These are phyloP conservation scores for Cyclargus thomasi DNA, from an alignment of 1,140 invertebrate genomes.

Conservation along the genomic window DNA sequence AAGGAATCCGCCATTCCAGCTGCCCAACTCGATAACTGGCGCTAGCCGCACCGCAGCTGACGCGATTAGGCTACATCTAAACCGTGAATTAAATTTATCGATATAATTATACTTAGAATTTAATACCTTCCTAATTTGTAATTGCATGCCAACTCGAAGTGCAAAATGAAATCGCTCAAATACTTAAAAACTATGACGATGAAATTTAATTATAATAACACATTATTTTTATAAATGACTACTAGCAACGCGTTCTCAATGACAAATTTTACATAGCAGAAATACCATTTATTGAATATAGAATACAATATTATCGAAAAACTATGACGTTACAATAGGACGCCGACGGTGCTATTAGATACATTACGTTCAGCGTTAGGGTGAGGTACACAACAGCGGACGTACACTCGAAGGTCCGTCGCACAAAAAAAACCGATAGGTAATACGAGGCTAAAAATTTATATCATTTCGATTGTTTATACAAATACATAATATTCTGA, in stretches of 20 bases:
- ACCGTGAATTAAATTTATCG: conserved; percentile 53
- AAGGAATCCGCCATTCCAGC: conserved; percentile 28
- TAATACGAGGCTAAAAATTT: conserved; percentile 60
- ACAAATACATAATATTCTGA: conserved; percentile 70
- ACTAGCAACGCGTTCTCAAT: conserved; percentile 69
- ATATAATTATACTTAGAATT: conserved; percentile 51
- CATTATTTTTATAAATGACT: conserved; percentile 61
- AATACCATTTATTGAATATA: conserved; percentile 73
- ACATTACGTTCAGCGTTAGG: conserved; percentile 57
- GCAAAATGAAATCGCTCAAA: conserved; percentile 67
- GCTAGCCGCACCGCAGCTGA: conserved; percentile 45
- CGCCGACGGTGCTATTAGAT: conserved; percentile 61
- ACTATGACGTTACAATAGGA: conserved; percentile 70
- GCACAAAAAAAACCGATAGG: conserved; percentile 58
- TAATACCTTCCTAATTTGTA: conserved; percentile 63
- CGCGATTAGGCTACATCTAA: conserved; percentile 57
- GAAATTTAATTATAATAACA: conserved; percentile 67
- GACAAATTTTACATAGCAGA: conserved; percentile 72
- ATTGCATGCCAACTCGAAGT: conserved; percentile 62
- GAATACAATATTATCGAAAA: conserved; percentile 73
- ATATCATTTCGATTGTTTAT: conserved; percentile 66
- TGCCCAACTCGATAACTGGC: conserved; percentile 41
- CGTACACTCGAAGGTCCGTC: conserved; percentile 52
- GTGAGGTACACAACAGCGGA: conserved; percentile 53
- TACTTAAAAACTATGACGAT: conserved; percentile 73